phyloP scores from a whole-genome alignment of 2,113 vertebrate genomes.

The Psephotus haematonotus region DNA sequence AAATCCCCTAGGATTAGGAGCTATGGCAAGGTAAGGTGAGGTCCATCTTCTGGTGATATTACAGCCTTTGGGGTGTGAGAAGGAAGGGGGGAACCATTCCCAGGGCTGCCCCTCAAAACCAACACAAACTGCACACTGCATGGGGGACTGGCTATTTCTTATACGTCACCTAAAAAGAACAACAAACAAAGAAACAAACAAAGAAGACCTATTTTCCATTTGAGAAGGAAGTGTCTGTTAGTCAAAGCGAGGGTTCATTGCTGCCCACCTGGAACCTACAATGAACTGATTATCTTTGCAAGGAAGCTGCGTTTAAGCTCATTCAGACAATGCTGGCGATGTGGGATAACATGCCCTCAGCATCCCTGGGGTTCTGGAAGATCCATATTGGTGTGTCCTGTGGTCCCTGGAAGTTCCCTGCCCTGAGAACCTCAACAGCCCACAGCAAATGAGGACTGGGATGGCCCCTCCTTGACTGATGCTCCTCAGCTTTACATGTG shows the following conservation, averaged over 20 bases:
- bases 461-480: neutral
- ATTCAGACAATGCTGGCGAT: neutral
- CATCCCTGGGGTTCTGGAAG: fast-evolving
- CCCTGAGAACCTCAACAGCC: neutral
- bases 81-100: neutral
- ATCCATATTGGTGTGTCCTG: fast-evolving
- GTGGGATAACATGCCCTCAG: neutral
- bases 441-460: fast-evolving
- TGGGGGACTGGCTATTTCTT: neutral
- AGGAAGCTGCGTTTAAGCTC: neutral
- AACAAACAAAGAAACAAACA: too few relatives aligned
- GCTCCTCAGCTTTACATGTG: neutral
- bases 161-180: neutral
- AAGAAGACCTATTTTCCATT: neutral
- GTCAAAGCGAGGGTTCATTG: neutral
- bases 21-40: fast-evolving
- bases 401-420: neutral
- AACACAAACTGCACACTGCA: neutral
- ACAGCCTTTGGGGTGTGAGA: neutral
- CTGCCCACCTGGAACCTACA: neutral
- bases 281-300: neutral
- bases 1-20: neutral
- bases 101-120: neutral
- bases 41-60: neutral
- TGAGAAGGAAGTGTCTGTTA: neutral